Percentiles rank a stretch among this genome's conserved stretches.
phyloP scores from a whole-genome alignment of 2,888 invertebrate species.

The Dimorphilus gyrociliatus region DNA sequence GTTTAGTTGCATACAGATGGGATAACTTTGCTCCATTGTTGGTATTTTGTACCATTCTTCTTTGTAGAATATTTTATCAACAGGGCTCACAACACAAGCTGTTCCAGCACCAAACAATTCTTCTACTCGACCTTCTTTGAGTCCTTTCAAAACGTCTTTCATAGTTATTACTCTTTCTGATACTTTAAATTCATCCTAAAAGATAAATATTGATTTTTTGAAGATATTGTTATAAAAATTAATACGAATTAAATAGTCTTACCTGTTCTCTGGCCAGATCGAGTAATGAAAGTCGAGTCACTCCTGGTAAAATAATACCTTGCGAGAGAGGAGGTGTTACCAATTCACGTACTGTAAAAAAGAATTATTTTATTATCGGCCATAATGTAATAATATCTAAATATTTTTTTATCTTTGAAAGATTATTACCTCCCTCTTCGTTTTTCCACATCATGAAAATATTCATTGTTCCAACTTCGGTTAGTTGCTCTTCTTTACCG shows the following conservation, averaged over 20 bases:
- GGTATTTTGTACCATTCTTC: slow-evolving; percentile 43
- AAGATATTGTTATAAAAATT: not conserved
- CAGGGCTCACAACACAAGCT: slow-evolving; percentile 81
- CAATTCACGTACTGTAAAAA: not conserved
- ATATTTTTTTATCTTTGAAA: too few relatives aligned
- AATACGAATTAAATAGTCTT: not conserved
- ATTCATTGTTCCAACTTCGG: slow-evolving; percentile 1
- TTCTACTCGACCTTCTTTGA: not conserved
- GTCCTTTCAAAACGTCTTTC: not conserved
- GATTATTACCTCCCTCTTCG: slow-evolving; percentile 1
- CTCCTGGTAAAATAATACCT: not conserved
- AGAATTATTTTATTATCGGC: not conserved
- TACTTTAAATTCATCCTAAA: slow-evolving; percentile 1
- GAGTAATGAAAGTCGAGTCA: not conserved
- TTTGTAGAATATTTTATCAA: slow-evolving; percentile 62
- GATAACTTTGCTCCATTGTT: slow-evolving; percentile 46
- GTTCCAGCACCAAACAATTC: slow-evolving; percentile 84
- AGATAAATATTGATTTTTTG: not conserved
- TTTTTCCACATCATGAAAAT: slow-evolving; percentile 1
- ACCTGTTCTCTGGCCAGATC: not conserved
- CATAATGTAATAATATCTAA: too few relatives aligned
- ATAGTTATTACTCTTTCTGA: not conserved
- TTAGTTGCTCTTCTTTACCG: not conserved
- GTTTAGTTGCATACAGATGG: slow-evolving; percentile 53
- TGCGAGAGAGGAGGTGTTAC: not conserved